A percentile compares a stretch with the other conserved stretches of the same genome.
These are phyloP conservation scores for Probosciger aterrimus DNA, from an alignment of 2,113 vertebrate species.

Conservation along the genomic window DNA sequence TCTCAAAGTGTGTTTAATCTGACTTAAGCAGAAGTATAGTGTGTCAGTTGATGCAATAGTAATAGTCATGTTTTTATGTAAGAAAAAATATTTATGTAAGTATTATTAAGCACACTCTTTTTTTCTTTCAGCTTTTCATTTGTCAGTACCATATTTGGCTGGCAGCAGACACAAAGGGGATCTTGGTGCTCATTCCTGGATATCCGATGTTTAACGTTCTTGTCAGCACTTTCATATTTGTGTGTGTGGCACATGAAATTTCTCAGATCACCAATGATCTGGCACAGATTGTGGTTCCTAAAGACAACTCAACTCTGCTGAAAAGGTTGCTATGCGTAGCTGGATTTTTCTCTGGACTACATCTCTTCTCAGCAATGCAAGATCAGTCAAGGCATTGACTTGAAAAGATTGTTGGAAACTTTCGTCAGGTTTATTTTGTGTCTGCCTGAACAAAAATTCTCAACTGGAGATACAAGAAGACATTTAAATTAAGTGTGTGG, in stretches of 20 bases:
- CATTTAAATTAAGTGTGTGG: conserved; percentile 11
- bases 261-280: conserved; percentile 96
- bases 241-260: conserved; percentile 96
- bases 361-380: conserved; percentile 78
- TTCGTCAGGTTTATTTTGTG: conserved; percentile 29
- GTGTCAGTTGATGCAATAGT: not conserved
- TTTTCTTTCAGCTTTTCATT: conserved; percentile 88
- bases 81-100: not conserved
- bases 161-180: conserved; percentile 94
- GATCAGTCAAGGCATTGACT: conserved; percentile 64
- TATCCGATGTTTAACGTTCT: conserved; percentile 90
- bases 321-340: conserved; percentile 81
- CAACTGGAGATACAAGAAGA: conserved; percentile 42
- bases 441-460: conserved; percentile 40
- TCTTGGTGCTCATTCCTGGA: conserved; percentile 94
- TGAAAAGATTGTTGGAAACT: not conserved
- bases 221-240: conserved; percentile 97
- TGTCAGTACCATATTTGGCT: conserved; percentile 99
- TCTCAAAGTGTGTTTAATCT: not conserved
- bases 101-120: not conserved
- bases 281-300: conserved; percentile 92
- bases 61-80: not conserved
- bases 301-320: conserved; percentile 85
- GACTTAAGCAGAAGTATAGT: not conserved
- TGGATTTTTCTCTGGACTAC: conserved; percentile 78